Conservation (phyloP, 2,888 invertebrate genomes). For the Pollenia griseotomentosa region DNA sequence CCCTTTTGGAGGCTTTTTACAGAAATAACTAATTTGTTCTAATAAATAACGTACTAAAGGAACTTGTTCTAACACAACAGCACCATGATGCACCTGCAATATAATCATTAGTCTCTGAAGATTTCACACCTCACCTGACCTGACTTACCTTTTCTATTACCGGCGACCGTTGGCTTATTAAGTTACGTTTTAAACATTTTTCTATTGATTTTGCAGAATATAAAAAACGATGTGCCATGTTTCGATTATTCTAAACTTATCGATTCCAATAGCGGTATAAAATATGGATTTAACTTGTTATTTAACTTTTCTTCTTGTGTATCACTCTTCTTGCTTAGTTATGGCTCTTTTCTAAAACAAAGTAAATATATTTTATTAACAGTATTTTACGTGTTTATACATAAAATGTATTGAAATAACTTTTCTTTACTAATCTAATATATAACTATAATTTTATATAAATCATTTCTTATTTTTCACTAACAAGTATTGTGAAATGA, state of each 20-base stretch:
- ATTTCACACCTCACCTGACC: not conserved
- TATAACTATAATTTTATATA: no score
- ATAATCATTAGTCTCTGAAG: conserved; percentile 7
- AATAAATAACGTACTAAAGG: conserved; percentile 79
- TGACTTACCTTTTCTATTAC: conserved; percentile 80
- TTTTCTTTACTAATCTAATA: no score
- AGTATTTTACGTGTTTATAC: no score
- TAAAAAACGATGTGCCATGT: conserved; percentile 88
- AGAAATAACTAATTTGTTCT: conserved; percentile 85
- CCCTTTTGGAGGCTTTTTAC: conserved; percentile 94
- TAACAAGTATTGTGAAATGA: no score
- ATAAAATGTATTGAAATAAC: no score
- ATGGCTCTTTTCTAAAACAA: no score
- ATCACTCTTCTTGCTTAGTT: no score
- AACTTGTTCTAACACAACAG: conserved; percentile 74
- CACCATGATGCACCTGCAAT: conserved; percentile 67
- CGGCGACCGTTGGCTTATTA: conserved; percentile 83
- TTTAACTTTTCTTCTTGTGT: conserved; percentile 44
- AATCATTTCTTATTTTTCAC: no score
- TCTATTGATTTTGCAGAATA: conserved; percentile 86
- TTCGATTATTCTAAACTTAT: not conserved
- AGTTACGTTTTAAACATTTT: conserved; percentile 81
- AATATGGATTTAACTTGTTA: conserved; percentile 29
- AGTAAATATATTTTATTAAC: no score
- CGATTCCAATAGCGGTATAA: not conserved